phyloP scores from a whole-genome alignment of 1,140 invertebrate genomes.

The Scaptomyza montana region DNA sequence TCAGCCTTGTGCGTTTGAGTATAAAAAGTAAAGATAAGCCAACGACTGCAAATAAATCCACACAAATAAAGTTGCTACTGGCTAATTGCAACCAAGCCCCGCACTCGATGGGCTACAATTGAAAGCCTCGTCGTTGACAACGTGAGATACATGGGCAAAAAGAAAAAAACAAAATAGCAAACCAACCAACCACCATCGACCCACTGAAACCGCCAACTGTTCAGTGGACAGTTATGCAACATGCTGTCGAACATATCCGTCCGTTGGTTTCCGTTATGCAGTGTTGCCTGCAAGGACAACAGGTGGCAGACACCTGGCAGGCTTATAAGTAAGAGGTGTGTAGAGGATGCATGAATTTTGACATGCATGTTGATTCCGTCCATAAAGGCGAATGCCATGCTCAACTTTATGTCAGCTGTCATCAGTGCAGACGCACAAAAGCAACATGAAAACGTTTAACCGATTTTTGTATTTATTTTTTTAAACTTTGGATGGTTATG shows the following conservation, averaged over 20 bases:
- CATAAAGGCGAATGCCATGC: conserved; percentile 34
- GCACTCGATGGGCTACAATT: conserved; percentile 39
- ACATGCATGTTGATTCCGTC: conserved; percentile 10
- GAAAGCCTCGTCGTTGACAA: conserved; percentile 42
- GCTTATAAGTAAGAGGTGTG: no score
- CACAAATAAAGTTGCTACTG: conserved; percentile 59
- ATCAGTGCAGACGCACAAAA: conserved; percentile 68
- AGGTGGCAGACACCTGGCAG: conserved; percentile 50
- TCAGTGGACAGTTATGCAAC: conserved; percentile 60
- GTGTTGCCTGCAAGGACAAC: conserved; percentile 59
- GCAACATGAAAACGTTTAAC: conserved; percentile 37
- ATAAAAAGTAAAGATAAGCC: conserved; percentile 75
- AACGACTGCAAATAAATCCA: conserved; percentile 44
- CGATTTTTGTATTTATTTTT: neutral
- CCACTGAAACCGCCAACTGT: neutral
- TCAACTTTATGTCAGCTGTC: conserved; percentile 77
- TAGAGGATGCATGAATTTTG: neutral
- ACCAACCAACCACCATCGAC: conserved; percentile 17
- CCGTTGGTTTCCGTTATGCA: conserved; percentile 67
- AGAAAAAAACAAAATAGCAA: no score
- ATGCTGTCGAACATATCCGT: conserved; percentile 82
- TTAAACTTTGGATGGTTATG: neutral
- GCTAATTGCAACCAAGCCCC: conserved; percentile 64
- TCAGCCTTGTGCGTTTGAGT: conserved; percentile 65
- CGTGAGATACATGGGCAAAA: conserved; percentile 58